Base-by-base conservation (phyloP, 2,888 invertebrate genomes). In the Oxystoma pomonae region DNA sequence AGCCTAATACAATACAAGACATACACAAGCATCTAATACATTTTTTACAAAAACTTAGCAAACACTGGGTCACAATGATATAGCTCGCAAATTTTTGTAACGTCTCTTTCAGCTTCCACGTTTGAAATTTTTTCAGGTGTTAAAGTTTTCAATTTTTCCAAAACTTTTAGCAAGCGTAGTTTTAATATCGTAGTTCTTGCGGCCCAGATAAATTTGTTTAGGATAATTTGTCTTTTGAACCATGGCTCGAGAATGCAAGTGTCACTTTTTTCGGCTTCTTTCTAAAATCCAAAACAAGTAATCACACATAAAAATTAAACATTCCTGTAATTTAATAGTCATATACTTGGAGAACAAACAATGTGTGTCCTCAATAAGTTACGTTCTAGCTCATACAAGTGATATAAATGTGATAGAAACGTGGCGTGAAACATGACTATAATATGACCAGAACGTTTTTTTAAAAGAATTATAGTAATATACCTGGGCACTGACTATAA, bases 131-230 rank as follows among this genome's bases (percentile, higher is more conserved):
- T 65, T 16, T 71, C 61, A 19, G 61, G 17, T 16, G 61, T 60
- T 22, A 72, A 56, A 22, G 52, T 56, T 62, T 71, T 75, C 20
- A 78, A 64, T 56, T 68, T 72, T 20, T 69, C 69, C 53, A 77
- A 67, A 21, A 73, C 72, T 66, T 72, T 75, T 19, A 74, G 52
- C 19, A 78, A 61, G 61, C 78, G 69, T 21, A 75, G 74, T 59
- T 70, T 71, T 51, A 75, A 58, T 53, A 78, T 72, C 5, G 75
- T 63, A 7, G 61, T 72, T 57, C 77, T 69, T 0, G 69, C 76
- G 1, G 73, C 74, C 61, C 71, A 65, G 22, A 78, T 76, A 62
- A 78, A 77, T 67, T 73, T 76, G 57, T 73, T 72, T 50, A 78
- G 63, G 16, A 68, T 72, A 5, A 75, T 60, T 58, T 77, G 72